Evolutionary conservation across 35 echinoderm and acorn worm genomes (phyloP).

Genomic region (Hemicentrotus pulcherrimus): DNA sequence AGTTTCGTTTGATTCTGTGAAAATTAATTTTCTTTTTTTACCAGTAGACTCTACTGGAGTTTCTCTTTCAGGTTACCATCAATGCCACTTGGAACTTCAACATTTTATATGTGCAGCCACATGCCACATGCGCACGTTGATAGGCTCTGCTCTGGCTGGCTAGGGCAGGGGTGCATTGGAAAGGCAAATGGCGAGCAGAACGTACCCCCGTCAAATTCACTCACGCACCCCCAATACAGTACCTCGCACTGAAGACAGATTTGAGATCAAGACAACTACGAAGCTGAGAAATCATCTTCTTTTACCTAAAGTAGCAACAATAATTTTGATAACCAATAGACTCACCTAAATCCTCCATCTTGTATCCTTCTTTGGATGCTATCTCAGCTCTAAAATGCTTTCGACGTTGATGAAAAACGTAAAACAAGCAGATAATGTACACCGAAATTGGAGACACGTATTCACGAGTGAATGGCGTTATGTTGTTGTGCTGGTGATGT

Average conservation of each 20-base stretch:
- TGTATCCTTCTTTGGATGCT: background rate
- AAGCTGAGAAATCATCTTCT: background rate
- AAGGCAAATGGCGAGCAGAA: background rate
- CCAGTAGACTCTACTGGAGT: too few species aligned
- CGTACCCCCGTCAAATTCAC: conserved; percentile 13
- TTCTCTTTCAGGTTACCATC: too few species aligned
- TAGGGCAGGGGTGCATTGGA: too few species aligned
- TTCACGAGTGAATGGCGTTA: background rate
- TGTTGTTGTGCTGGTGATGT: background rate
- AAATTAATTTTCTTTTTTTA: too few species aligned
- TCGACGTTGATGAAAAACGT: background rate
- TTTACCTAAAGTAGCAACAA: background rate
- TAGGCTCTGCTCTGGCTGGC: too few species aligned
- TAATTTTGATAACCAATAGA: background rate
- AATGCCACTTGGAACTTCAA: too few species aligned
- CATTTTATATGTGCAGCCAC: too few species aligned
- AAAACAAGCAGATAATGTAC: background rate
- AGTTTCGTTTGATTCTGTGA: too few species aligned
- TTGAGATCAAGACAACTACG: too few species aligned
- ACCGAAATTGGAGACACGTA: background rate
- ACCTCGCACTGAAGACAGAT: background rate
- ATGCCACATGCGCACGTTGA: too few species aligned
- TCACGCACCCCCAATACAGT: background rate
- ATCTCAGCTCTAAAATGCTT: background rate
- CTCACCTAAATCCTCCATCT: conserved; percentile 4